Conservation (phyloP, 2,888 invertebrate genomes). For the Euplagia quadripunctaria region DNA sequence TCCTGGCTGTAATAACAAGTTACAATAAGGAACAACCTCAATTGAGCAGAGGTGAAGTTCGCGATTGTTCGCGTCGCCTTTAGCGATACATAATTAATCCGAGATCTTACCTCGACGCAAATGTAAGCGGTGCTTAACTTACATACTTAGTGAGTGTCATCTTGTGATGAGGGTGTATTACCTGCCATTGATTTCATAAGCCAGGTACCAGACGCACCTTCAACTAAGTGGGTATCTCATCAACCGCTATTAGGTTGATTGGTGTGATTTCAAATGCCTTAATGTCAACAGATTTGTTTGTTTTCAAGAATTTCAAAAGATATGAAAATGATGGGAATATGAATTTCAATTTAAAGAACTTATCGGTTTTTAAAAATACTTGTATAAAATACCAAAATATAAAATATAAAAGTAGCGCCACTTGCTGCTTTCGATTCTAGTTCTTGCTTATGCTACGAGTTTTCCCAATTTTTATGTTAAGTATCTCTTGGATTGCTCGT, state of each 20-base stretch:
- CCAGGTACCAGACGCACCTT: background rate
- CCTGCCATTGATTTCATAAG: conserved; percentile 2
- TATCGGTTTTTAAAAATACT: no score
- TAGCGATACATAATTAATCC: conserved; percentile 38
- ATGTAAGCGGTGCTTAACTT: conserved; percentile 12
- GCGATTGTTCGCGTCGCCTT: conserved; percentile 25
- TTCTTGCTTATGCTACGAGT: no score
- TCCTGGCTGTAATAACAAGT: background rate
- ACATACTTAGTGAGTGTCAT: conserved; percentile 7
- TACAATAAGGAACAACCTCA: conserved; percentile 11
- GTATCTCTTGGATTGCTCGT: no score
- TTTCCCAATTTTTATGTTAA: no score
- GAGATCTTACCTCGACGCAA: conserved; percentile 25
- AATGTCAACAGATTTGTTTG: background rate
- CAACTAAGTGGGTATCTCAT: background rate
- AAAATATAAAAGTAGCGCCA: no score
- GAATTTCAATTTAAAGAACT: no score
- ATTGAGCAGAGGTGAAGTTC: conserved; percentile 21
- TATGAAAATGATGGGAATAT: no score
- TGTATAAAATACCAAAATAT: no score
- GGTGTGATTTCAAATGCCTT: background rate
- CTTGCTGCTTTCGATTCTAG: no score
- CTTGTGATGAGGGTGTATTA: conserved; percentile 9
- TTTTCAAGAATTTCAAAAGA: background rate
- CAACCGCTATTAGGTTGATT: background rate